phyloP scores from a whole-genome alignment of 1,140 invertebrate genomes.

The Platyscapa corneri region DNA sequence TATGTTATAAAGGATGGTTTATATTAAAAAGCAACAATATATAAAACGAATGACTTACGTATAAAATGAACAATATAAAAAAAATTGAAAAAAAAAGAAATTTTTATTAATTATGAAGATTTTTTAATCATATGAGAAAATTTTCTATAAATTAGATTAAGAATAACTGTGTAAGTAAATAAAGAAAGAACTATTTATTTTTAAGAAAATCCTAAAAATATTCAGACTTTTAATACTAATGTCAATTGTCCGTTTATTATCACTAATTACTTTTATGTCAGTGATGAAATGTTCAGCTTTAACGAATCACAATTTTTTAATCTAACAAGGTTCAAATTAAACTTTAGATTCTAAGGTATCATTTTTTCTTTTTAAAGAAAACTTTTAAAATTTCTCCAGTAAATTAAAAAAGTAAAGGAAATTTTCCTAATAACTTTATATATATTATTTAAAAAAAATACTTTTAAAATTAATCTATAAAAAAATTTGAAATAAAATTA shows the following conservation, averaged over 20 bases:
- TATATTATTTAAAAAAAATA: neutral
- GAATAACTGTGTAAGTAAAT: neutral
- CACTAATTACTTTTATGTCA: neutral
- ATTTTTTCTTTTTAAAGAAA: neutral
- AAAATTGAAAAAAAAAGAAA: too few species aligned
- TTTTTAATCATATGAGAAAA: too few species aligned
- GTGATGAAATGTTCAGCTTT: neutral
- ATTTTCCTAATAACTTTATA: neutral
- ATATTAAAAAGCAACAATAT: too few species aligned
- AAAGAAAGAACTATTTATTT: neutral
- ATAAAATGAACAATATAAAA: too few species aligned
- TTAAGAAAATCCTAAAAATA: neutral
- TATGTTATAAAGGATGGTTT: too few species aligned
- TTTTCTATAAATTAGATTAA: too few species aligned
- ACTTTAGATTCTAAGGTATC: slow-evolving; percentile 3
- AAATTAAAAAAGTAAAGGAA: neutral
- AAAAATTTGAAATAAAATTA: too few species aligned
- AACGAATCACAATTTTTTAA: neutral
- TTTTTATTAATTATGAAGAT: too few species aligned
- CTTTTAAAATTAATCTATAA: too few species aligned
- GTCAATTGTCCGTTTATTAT: neutral
- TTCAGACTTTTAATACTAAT: neutral
- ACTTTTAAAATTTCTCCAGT: slow-evolving; percentile 1
- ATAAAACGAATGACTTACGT: too few species aligned
- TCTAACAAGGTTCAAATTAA: neutral